phyloP scores from a whole-genome alignment of 2,797 vertebrate genomes.

The Meriones psammophilus region DNA sequence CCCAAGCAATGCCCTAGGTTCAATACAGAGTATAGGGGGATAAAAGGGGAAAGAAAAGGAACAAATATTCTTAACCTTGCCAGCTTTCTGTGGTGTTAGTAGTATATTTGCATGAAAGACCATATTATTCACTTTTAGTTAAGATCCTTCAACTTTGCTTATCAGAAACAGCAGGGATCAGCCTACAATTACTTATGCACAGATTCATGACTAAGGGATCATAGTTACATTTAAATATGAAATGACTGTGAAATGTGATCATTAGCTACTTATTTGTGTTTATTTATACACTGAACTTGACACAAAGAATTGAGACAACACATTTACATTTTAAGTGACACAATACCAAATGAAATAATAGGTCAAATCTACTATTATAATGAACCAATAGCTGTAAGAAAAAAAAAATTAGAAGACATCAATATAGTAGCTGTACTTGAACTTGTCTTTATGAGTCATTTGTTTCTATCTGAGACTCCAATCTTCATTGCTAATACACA shows the following conservation, averaged over 20 bases:
- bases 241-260: conserved; percentile 9
- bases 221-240: not conserved
- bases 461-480: not conserved
- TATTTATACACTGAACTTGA: conserved; percentile 11
- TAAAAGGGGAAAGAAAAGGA: not conserved
- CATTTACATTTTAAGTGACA: conserved; percentile 49
- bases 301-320: not conserved
- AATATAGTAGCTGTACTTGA: not conserved
- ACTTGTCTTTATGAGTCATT: conserved; percentile 25
- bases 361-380: not conserved
- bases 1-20: not conserved
- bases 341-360: conserved; percentile 40
- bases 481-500: not conserved
- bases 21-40: not conserved
- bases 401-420: conserved; percentile 26
- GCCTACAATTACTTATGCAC: not conserved
- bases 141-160: conserved; percentile 46
- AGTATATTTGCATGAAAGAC: not conserved
- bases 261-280: conserved; percentile 13
- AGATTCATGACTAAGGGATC: not conserved
- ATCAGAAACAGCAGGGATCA: not conserved
- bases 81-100: conserved; percentile 33
- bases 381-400: conserved; percentile 1
- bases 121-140: conserved; percentile 33
- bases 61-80: not conserved